A percentile compares a stretch with the other conserved stretches of the same genome.
Evolutionary conservation across 2,888 invertebrate species (phyloP).

Genomic region (Megalurothrips usitatus): DNA sequence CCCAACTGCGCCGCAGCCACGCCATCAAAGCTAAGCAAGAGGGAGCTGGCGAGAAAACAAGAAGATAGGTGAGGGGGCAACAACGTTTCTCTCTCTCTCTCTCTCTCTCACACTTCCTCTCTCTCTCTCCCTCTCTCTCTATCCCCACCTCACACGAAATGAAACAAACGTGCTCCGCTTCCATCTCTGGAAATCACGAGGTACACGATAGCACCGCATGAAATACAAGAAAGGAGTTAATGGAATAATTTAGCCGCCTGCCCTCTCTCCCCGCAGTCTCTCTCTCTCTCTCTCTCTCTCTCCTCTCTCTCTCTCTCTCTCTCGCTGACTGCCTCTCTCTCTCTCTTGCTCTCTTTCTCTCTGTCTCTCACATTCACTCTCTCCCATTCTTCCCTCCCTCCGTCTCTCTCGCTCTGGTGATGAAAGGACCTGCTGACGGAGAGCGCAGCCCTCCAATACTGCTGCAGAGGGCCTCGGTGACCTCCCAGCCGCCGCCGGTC

Average conservation of each 20-base stretch:
- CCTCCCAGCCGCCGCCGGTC: too few relatives aligned
- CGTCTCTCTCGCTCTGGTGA: neutral
- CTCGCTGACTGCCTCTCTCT: neutral
- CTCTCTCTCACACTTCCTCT: neutral
- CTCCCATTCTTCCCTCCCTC: neutral
- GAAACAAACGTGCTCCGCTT: neutral
- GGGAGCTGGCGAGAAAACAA: too few relatives aligned
- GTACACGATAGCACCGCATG: neutral
- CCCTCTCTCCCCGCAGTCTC: neutral
- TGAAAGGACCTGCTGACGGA: too few relatives aligned
- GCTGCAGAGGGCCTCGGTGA: too few relatives aligned
- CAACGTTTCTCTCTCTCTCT: neutral
- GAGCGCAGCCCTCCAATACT: too few relatives aligned
- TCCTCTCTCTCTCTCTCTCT: neutral
- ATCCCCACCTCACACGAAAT: neutral
- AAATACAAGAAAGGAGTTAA: slow-evolving; percentile 18
- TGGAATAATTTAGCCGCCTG: slow-evolving; percentile 21
- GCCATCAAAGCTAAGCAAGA: too few relatives aligned
- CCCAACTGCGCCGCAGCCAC: neutral
- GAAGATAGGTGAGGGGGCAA: too few relatives aligned
- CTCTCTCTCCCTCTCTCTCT: neutral
- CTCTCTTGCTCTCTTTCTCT: neutral
- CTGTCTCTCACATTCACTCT: neutral
- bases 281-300: neutral
- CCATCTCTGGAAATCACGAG: neutral